A percentile compares a stretch with the other conserved stretches of the same genome.
Evolutionary conservation across 2,797 vertebrate genomes (phyloP).

Genomic region (Hypotaenidia philippensis): DNA sequence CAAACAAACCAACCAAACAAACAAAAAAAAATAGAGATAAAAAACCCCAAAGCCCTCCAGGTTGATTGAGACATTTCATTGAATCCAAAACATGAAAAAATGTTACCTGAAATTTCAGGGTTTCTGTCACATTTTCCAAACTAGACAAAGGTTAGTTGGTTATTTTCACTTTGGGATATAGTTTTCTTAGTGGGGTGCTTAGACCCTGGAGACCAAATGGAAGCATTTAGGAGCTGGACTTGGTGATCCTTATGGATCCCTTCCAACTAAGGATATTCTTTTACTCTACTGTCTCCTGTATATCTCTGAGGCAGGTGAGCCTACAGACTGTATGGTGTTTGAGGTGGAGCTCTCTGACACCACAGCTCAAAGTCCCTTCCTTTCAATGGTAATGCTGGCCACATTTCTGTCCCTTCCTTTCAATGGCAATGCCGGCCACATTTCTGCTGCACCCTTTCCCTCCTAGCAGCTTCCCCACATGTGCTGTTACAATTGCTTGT

Average conservation of each 20-base stretch:
- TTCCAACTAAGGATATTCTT: too few relatives aligned
- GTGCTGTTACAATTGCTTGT: background rate
- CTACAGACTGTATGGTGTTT: background rate
- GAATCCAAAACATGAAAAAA: background rate
- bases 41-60: background rate
- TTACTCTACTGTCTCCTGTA: background rate
- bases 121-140: background rate
- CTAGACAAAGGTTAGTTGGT: background rate
- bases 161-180: background rate
- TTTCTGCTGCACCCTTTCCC: background rate
- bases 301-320: background rate
- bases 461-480: background rate
- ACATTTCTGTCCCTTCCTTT: background rate
- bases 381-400: background rate
- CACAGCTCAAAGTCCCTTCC: background rate
- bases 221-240: background rate
- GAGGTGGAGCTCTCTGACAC: background rate
- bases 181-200: background rate
- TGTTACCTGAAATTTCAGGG: background rate
- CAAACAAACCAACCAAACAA: too few relatives aligned
- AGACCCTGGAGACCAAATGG: background rate
- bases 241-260: too few relatives aligned
- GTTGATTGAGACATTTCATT: background rate
- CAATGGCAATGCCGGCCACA: background rate
- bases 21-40: too few relatives aligned